Percentiles rank a stretch among this genome's conserved stretches.
These are phyloP conservation scores for Xestia ashworthii DNA, from an alignment of 2,888 invertebrate species.

Conservation along the genomic window DNA sequence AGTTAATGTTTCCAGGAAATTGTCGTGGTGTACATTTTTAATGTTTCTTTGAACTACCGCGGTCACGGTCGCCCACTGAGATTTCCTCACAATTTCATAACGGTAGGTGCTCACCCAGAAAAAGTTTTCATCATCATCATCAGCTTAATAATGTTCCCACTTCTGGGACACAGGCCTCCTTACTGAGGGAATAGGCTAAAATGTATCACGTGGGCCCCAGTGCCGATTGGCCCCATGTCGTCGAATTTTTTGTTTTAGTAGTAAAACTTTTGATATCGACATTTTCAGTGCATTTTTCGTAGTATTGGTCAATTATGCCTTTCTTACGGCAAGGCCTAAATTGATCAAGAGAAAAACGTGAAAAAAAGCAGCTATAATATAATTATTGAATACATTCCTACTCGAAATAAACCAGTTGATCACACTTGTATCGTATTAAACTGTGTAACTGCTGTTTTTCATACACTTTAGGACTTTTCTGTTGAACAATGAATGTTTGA, in stretches of 20 bases:
- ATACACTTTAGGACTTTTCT: background rate
- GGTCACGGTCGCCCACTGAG: constrained; percentile 11
- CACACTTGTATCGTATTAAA: background rate
- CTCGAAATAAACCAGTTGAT: background rate
- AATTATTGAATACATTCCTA: background rate
- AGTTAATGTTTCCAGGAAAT: constrained; percentile 49
- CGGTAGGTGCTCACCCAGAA: background rate
- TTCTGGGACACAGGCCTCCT: too few species aligned
- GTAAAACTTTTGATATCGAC: too few species aligned
- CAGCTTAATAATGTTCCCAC: too few species aligned
- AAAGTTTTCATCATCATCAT: background rate
- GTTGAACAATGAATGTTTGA: background rate
- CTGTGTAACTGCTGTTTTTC: background rate
- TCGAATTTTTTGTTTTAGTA: too few species aligned
- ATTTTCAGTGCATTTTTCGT: background rate
- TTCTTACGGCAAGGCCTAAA: background rate
- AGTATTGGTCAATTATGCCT: background rate
- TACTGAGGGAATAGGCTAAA: too few species aligned
- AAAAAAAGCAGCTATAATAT: background rate
- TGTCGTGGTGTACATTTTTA: constrained; percentile 37
- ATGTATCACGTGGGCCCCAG: too few species aligned
- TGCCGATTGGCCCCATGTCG: too few species aligned
- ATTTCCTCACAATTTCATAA: constrained; percentile 55
- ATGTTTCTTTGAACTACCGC: constrained; percentile 44
- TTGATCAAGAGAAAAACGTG: background rate